Percentiles rank a stretch among this genome's conserved stretches.
Evolutionary conservation across 1,140 invertebrate species (phyloP).

Genomic region (Nasonia longicornis): DNA sequence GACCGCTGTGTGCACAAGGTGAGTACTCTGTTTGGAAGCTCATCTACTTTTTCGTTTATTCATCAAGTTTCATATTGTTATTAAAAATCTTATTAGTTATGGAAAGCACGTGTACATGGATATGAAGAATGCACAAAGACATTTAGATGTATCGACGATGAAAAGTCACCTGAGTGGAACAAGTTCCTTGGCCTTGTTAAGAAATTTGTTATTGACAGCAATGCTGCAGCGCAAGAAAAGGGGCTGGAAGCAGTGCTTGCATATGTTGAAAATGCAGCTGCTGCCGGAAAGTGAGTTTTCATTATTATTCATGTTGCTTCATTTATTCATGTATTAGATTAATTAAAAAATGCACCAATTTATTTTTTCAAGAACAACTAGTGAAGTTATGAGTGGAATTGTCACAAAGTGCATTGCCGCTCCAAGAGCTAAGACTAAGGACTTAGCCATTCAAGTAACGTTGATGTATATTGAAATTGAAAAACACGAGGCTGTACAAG

Average conservation of each 20-base stretch:
- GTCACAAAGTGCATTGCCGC: slow-evolving; percentile 93
- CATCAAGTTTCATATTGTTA: slow-evolving; percentile 16
- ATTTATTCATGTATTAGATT: background rate
- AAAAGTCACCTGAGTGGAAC: slow-evolving; percentile 93
- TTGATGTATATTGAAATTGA: slow-evolving; percentile 97
- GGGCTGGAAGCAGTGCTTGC: slow-evolving; percentile 91
- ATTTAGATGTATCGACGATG: slow-evolving; percentile 88
- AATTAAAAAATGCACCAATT: slow-evolving; percentile 20
- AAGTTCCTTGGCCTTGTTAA: slow-evolving; percentile 93
- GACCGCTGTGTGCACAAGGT: slow-evolving; percentile 93
- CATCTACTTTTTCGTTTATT: background rate
- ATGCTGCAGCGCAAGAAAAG: slow-evolving; percentile 96
- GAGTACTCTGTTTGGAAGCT: slow-evolving; percentile 45
- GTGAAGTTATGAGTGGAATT: slow-evolving; percentile 90
- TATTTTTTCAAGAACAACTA: slow-evolving; percentile 78
- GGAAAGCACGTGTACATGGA: slow-evolving; percentile 93
- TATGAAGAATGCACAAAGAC: slow-evolving; percentile 94
- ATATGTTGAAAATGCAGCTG: slow-evolving; percentile 89
- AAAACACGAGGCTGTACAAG: slow-evolving; percentile 90
- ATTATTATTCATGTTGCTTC: background rate
- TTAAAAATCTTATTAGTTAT: slow-evolving; percentile 62
- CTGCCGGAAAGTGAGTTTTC: slow-evolving; percentile 79
- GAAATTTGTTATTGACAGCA: slow-evolving; percentile 95
- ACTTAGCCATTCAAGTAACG: slow-evolving; percentile 88
- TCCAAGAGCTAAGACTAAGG: slow-evolving; percentile 91